phyloP scores from a whole-genome alignment of 2,888 invertebrate genomes.

The Pseudeuparius sepicola region DNA sequence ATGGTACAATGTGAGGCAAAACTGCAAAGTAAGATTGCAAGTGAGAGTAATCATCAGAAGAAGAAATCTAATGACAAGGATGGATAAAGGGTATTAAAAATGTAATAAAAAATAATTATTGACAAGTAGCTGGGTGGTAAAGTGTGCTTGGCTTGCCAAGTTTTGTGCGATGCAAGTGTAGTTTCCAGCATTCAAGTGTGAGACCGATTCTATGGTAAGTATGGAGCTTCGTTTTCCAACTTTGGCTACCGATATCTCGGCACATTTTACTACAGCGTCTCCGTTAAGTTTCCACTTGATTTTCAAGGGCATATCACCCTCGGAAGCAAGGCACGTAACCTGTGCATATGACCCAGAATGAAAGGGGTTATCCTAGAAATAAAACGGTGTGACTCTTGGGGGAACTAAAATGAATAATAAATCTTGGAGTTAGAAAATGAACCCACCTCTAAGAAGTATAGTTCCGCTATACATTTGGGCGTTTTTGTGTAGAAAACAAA shows the following conservation, averaged over 20 bases:
- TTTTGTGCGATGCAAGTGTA: slow-evolving; percentile 58
- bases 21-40: too few relatives aligned
- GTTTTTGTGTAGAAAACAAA: too few relatives aligned
- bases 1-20: slow-evolving; percentile 70
- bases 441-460: too few relatives aligned
- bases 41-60: too few relatives aligned
- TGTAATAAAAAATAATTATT: slow-evolving; percentile 48
- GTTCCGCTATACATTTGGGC: too few relatives aligned
- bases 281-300: slow-evolving; percentile 68
- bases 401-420: slow-evolving; percentile 68
- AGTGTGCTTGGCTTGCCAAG: slow-evolving; percentile 50
- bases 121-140: slow-evolving; percentile 52
- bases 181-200: slow-evolving; percentile 54
- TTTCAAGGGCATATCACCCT: slow-evolving; percentile 65
- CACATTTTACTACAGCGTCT: slow-evolving; percentile 45
- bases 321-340: slow-evolving; percentile 53
- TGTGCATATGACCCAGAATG: slow-evolving; percentile 34
- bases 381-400: slow-evolving; percentile 68
- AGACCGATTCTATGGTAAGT: slow-evolving; percentile 58
- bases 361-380: slow-evolving; percentile 63
- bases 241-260: slow-evolving; percentile 46
- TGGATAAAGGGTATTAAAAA: slow-evolving; percentile 12
- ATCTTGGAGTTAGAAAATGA: too few relatives aligned
- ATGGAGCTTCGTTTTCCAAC: slow-evolving; percentile 52
- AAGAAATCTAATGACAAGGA: slow-evolving; percentile 7